Evolutionary conservation across 2,113 vertebrate genomes (phyloP), one percentile per base, ranked within the genome.

Genomic region (Hucho hucho): DNA sequence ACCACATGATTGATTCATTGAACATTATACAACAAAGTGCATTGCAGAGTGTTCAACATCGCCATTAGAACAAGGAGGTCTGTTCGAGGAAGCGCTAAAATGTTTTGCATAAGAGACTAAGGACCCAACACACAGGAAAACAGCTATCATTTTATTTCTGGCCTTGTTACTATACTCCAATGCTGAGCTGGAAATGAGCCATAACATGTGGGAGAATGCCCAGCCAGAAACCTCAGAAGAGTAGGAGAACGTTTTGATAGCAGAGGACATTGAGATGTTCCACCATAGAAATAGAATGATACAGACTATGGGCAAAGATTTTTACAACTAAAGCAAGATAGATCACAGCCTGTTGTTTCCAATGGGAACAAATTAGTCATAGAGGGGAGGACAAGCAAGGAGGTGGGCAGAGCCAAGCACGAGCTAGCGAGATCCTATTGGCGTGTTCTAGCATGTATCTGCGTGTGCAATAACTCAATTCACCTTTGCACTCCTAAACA

Each of bases 131-230:
- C n/a, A n/a, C n/a, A n/a, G 81, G 80, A 81, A 88, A 89, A 88
- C 90, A 90, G 87, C 86, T 88, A 88, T 84, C 78, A 82, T 77
- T 87, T 86, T 75, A 84, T 88, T 85, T 83, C 76, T 84, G 81
- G 37, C 7, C 37, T 37, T 1, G 37, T 37, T 37, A 37, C 37
- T 7, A 37, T 9, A 37, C 37, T 37, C 37, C 61, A 53, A 64
- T 75, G 81, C 80, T 64, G 53, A 73, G 75, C 13, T 89, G 80
- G 78, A 90, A 84, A 85, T 88, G 83, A 82, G 82, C 68, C 72
- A 64, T 63, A 84, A 83, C 88, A 86, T 86, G 88, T 89, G 83
- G 83, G 87, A 87, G 84, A 85, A 79, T 80, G 74, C 85, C 82
- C 82, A 80, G 80, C 12, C 71, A 77, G 73, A 88, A 82, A 83